Conservation (phyloP, 2,113 vertebrate species). For the Rhineura floridana region DNA sequence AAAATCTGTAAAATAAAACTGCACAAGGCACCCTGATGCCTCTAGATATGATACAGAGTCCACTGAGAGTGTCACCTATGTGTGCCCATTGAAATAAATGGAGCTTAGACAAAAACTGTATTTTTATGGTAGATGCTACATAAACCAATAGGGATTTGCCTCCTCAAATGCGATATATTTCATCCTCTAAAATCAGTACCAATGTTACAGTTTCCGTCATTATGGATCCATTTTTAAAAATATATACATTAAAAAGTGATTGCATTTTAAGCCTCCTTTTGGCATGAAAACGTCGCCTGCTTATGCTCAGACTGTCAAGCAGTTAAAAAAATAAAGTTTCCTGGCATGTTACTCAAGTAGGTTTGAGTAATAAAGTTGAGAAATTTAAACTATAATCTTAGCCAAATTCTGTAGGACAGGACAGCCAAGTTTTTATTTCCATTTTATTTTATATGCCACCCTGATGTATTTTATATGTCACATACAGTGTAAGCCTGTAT, state of each 20-base stretch:
- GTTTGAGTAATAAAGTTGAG: conserved; percentile 53
- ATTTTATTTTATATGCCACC: conserved; percentile 23
- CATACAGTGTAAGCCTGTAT: neutral
- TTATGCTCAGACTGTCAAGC: conserved; percentile 52
- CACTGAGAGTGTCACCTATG: neutral
- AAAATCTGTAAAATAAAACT: conserved; percentile 35
- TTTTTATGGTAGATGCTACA: conserved; percentile 54
- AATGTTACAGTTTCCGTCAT: conserved; percentile 49
- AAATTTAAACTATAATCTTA: conserved; percentile 47
- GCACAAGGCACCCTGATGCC: conserved; percentile 34
- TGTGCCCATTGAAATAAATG: neutral
- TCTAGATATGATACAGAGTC: conserved; percentile 19
- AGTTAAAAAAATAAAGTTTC: conserved; percentile 18
- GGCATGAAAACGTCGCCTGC: conserved; percentile 57
- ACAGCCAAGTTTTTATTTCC: conserved; percentile 37
- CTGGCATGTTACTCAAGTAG: neutral
- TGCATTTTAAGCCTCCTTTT: conserved; percentile 26
- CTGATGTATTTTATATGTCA: neutral
- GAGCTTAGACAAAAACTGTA: neutral
- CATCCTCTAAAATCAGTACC: neutral
- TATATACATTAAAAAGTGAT: conserved; percentile 34
- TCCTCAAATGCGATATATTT: neutral
- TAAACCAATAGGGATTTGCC: conserved; percentile 22
- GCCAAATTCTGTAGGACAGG: conserved; percentile 48
- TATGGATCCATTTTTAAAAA: conserved; percentile 42